Base-by-base conservation (phyloP, 2,113 vertebrate species). In the Scartelaos histophorus region DNA sequence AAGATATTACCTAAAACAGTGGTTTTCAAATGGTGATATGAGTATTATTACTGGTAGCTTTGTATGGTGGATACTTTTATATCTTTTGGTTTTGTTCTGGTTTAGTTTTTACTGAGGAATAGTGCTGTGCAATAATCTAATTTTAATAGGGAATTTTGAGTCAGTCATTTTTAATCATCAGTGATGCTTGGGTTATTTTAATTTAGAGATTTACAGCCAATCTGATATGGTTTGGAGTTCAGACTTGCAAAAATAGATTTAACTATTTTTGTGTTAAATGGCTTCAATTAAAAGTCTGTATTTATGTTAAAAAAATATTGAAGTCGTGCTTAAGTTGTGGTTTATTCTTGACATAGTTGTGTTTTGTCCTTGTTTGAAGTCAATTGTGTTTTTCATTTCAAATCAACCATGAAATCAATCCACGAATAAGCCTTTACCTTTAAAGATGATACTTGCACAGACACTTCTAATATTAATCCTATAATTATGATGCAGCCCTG, bases 401-500 rank as follows among this genome's bases (percentile, higher is more conserved):
- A n/a, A n/a, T n/a, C n/a, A n/a, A n/a, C n/a, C n/a, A n/a, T n/a
- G n/a, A n/a, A n/a, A n/a, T n/a, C n/a, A n/a, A n/a, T n/a, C n/a
- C n/a, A n/a, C n/a, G n/a, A n/a, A n/a, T n/a, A n/a, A n/a, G n/a
- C n/a, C n/a, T n/a, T n/a, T n/a, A n/a, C n/a, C n/a, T 58, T 24
- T 58, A 58, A 24, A 58, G 56, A 58, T 58, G 54, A 13, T 19
- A 51, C 15, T 51, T 19, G 49, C 19, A 7, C n/a, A 10, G 56
- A 58, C 21, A 58, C 56, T 58, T 25, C 45, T 66, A 17, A 67
- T 64, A 46, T 17, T 34, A 54, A 21, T n/a, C 51, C n/a, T 54
- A 9, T n/a, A 54, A 54, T 56, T 67, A 62, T 34, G 16, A 21
- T n/a, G 35, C 53, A 76, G 22, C 51, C 49, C 43, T 67, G 56